phyloP scores from a whole-genome alignment of 2,888 invertebrate genomes.

The Eupithecia exiguata region DNA sequence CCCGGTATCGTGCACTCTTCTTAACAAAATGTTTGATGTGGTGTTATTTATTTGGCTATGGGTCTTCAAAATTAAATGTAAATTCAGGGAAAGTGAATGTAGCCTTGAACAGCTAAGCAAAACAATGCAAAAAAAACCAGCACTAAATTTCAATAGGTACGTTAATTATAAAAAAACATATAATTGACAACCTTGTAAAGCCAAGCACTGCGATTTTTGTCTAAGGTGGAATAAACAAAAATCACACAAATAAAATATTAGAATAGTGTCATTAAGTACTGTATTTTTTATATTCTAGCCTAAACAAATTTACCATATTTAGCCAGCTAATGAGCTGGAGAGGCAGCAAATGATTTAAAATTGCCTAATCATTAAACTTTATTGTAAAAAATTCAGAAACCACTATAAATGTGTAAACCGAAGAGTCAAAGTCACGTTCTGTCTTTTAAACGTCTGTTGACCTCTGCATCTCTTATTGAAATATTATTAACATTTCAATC shows the following conservation, averaged over 20 bases:
- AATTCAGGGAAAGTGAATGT: neutral
- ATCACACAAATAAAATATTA: neutral
- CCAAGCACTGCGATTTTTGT: neutral
- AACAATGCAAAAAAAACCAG: neutral
- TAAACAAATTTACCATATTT: neutral
- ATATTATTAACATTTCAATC: slow-evolving; percentile 29
- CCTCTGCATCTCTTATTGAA: slow-evolving; percentile 20
- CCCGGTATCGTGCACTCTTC: neutral
- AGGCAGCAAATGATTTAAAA: too few species aligned
- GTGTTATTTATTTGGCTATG: neutral
- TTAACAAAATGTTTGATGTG: neutral
- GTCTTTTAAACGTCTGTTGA: slow-evolving; percentile 17
- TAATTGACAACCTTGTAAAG: neutral
- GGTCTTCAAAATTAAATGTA: neutral
- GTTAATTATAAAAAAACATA: neutral
- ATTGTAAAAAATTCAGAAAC: neutral
- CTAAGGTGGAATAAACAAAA: neutral
- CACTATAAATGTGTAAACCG: neutral
- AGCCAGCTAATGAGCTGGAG: too few species aligned
- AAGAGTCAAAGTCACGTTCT: slow-evolving; percentile 14
- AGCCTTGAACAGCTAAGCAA: neutral
- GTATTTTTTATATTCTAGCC: neutral
- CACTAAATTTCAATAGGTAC: neutral
- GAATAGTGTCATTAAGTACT: neutral
- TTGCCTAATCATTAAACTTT: too few species aligned